Evolutionary conservation across 2,797 vertebrate genomes (phyloP).

Genomic region (Rhabdomys pumilio): DNA sequence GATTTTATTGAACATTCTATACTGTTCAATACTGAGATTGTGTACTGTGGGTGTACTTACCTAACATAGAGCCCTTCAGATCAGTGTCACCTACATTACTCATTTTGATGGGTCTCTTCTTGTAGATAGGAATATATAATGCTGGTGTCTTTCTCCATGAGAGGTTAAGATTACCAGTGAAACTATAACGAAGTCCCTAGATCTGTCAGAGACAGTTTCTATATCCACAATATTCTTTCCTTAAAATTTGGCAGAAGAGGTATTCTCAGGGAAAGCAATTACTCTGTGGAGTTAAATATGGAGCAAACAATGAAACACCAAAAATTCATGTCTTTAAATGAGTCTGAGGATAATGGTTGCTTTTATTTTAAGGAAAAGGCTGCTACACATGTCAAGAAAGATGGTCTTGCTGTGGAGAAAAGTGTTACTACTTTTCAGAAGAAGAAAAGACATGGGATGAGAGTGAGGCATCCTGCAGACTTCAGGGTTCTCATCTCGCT

Average conservation of each 20-base stretch:
- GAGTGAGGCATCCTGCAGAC: not conserved
- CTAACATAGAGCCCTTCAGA: not conserved
- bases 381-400: not conserved
- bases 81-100: not conserved
- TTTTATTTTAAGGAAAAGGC: slow-evolving; percentile 43
- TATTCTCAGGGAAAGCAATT: not conserved
- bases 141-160: not conserved
- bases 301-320: not conserved
- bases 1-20: not conserved
- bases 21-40: not conserved
- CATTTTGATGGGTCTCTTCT: not conserved
- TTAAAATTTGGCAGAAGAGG: not conserved
- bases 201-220: not conserved
- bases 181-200: not conserved
- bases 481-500: not conserved
- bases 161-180: not conserved
- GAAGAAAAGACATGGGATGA: slow-evolving; percentile 7
- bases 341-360: not conserved
- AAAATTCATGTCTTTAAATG: not conserved
- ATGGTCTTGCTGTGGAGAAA: slow-evolving; percentile 48
- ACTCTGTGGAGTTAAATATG: not conserved
- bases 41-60: not conserved
- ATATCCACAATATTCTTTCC: not conserved
- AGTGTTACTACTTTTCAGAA: slow-evolving; percentile 66
- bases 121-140: not conserved